Percentiles rank a stretch among this genome's conserved stretches.
phyloP scores from a whole-genome alignment of 2,888 invertebrate species.

The Lycophotia porphyrea region DNA sequence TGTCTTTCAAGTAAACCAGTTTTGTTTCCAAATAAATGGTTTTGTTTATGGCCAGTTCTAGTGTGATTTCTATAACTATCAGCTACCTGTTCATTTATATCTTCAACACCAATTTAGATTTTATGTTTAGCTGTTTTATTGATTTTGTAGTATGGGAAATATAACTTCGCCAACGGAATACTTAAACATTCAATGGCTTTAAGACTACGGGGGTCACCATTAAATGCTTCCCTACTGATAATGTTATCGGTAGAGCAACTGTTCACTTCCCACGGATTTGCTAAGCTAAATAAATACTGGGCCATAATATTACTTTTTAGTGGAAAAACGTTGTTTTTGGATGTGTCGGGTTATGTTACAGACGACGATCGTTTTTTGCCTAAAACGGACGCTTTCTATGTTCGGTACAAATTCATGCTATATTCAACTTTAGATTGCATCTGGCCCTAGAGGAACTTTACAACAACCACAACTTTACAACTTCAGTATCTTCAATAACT shows the following conservation, averaged over 20 bases:
- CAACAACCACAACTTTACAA: too few species aligned
- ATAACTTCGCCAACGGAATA: slow-evolving; percentile 47
- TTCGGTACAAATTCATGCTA: not conserved
- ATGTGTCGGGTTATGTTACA: not conserved
- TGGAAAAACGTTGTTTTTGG: not conserved
- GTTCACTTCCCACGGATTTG: slow-evolving; percentile 55
- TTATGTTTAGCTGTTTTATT: slow-evolving; percentile 36
- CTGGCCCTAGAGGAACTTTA: not conserved
- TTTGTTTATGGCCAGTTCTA: slow-evolving; percentile 12
- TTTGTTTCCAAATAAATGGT: slow-evolving; percentile 4
- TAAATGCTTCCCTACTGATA: slow-evolving; percentile 56
- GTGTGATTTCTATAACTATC: slow-evolving; percentile 21
- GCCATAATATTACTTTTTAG: slow-evolving; percentile 5
- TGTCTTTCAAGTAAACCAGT: not conserved
- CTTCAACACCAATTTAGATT: slow-evolving; percentile 30
- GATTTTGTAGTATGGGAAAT: slow-evolving; percentile 23
- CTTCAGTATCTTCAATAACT: slow-evolving; percentile 16
- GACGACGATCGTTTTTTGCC: too few species aligned
- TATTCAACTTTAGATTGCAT: not conserved
- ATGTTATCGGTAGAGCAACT: slow-evolving; percentile 32
- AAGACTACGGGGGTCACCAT: slow-evolving; percentile 60
- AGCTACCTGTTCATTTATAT: slow-evolving; percentile 44
- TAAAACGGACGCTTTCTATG: not conserved
- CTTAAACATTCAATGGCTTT: slow-evolving; percentile 20
- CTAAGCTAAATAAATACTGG: slow-evolving; percentile 7